Base-by-base conservation (phyloP, 2,888 invertebrate genomes). In the Lamellibrachia columna region DNA sequence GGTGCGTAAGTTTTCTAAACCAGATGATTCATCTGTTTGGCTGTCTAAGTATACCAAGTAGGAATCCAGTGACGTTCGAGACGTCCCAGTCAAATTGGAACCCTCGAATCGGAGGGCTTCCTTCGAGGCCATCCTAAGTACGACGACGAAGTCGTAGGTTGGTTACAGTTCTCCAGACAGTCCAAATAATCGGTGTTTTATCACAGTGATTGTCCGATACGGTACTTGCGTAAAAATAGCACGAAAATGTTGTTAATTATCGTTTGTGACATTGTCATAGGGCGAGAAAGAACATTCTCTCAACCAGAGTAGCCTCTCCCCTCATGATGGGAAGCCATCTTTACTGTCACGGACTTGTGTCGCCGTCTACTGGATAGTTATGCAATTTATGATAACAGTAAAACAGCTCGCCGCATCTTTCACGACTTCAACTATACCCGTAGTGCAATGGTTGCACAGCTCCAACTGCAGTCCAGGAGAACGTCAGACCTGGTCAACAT, bases 331-430 rank as follows among this genome's bases (percentile, higher is more conserved):
- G 75, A 75, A n/a, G 75, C 75, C 75, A 75, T 75, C 75, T 75
- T 75, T 15, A 15, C 22, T 75, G 15, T 75, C 75, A n/a, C n/a
- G 15, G 75, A 75, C 75, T n/a, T n/a, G 75, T 75, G n/a, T 75
- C 75, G 75, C 75, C 75, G 75, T 75, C 75, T 75, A 22, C 75
- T n/a, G 75, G 75, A 75, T 75, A 75, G 75, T 75, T 75, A 22
- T 75, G 11, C 11, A 75, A 6, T 3, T 15, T 6, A n/a, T 40
- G 40, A 40, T 40, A 40, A 40, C 0, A 40, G 40, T 40, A 40
- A 40, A 40, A 40, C 40, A 40, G 40, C 40, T 40, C 40, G 40
- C 40, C 40, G 40, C 40, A 40, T 40, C 40, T 1, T 40, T 40
- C 40, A 40, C 40, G 40, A 40, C 40, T 40, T 40, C 40, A 40